Conservation (phyloP, 2,113 vertebrate species). For the Tenebrosternarchus preto region DNA sequence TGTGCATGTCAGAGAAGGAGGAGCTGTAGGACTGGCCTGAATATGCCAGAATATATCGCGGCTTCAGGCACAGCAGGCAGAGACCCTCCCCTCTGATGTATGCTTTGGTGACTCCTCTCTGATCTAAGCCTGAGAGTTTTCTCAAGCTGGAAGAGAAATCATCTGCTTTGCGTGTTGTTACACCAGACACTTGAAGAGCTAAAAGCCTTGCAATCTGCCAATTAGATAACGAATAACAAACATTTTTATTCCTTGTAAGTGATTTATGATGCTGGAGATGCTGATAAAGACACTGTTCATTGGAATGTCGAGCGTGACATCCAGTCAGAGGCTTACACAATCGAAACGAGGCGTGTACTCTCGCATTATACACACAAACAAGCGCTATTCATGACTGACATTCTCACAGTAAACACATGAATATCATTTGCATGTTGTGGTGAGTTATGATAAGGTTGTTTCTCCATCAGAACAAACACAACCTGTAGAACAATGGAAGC, state of each 20-base stretch:
- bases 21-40: conserved; percentile 62
- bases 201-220: neutral
- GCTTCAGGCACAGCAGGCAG: conserved; percentile 56
- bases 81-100: neutral
- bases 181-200: neutral
- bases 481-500: no score
- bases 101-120: neutral
- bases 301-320: neutral
- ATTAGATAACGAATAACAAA: neutral
- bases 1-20: conserved; percentile 52
- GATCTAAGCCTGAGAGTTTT: neutral
- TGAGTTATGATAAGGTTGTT: neutral
- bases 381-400: neutral
- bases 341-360: neutral
- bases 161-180: neutral
- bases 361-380: neutral
- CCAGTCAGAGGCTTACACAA: neutral
- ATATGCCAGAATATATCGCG: conserved; percentile 65
- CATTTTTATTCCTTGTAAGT: neutral
- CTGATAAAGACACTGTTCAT: neutral
- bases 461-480: neutral
- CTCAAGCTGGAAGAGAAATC: neutral
- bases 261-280: neutral
- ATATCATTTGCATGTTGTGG: neutral
- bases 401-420: neutral